These are phyloP conservation scores for Ceratothoa steindachneri DNA, from an alignment of 2,888 invertebrate genomes.

Conservation along the genomic window DNA sequence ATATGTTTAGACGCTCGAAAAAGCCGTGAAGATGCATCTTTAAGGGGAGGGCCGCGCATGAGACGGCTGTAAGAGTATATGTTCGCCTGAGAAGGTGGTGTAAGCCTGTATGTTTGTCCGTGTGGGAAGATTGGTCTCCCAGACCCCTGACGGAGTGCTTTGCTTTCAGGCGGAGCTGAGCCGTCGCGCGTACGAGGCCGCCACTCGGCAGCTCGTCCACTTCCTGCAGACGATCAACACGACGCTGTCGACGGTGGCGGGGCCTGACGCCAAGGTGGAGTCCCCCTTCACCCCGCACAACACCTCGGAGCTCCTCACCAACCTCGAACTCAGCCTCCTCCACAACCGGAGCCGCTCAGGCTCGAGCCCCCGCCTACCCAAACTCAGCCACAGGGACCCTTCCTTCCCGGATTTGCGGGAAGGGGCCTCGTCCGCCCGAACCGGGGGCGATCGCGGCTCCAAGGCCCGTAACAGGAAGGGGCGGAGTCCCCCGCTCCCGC, in stretches of 20 bases:
- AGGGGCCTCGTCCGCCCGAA: not conserved
- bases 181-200: constrained; percentile 38
- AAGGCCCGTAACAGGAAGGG: not conserved
- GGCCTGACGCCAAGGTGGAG: not conserved
- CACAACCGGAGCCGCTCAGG: not conserved
- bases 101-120: no score
- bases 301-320: not conserved
- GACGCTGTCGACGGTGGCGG: constrained; percentile 15
- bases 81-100: no score
- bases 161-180: constrained; percentile 35
- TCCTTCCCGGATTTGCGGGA: not conserved
- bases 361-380: not conserved
- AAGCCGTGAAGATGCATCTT: no score
- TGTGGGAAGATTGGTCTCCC: no score
- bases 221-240: constrained; percentile 37
- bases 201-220: constrained; percentile 35
- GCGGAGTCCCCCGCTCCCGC: not conserved
- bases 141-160: no score
- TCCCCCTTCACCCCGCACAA: constrained; percentile 1
- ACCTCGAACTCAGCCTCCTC: not conserved
- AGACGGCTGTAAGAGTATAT: no score
- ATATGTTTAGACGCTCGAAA: no score
- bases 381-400: not conserved
- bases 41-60: no score
- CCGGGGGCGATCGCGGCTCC: not conserved